Conservation (phyloP, 2,797 vertebrate genomes). For the Spinus pinus region DNA sequence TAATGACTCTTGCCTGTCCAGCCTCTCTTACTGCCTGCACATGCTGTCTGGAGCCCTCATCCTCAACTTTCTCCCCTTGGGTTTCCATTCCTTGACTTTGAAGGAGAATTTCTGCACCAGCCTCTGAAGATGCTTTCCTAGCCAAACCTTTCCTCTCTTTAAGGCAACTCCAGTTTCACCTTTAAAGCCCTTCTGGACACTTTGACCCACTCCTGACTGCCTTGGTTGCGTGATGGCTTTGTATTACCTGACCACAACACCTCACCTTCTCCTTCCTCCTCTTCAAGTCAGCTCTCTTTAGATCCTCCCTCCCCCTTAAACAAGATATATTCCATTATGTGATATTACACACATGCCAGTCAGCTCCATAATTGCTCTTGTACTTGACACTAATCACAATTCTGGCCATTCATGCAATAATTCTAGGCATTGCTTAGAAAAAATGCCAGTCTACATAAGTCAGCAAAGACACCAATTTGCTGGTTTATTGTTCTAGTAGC, state of each 20-base stretch:
- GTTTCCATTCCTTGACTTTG: neutral
- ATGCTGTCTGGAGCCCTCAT: neutral
- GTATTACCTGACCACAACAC: neutral
- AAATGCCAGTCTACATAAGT: neutral
- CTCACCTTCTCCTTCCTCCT: neutral
- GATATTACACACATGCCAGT: neutral
- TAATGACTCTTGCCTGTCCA: neutral
- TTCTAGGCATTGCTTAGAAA: neutral
- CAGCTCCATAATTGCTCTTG: neutral
- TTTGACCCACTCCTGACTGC: neutral
- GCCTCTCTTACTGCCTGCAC: neutral
- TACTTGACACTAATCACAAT: neutral
- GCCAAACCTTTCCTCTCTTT: neutral
- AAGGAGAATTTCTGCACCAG: neutral
- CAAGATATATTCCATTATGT: neutral
- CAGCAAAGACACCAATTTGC: neutral
- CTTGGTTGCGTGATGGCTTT: neutral
- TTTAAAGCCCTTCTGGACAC: neutral
- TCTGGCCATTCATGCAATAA: neutral
- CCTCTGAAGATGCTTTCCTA: neutral
- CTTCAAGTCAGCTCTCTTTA: neutral
- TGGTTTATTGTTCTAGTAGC: constrained; percentile 36
- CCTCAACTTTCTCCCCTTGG: neutral
- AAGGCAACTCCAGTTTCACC: neutral
- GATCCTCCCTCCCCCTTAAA: neutral